phyloP scores from a whole-genome alignment of 2,797 vertebrate genomes.

The Phyllotis vaccarum region DNA sequence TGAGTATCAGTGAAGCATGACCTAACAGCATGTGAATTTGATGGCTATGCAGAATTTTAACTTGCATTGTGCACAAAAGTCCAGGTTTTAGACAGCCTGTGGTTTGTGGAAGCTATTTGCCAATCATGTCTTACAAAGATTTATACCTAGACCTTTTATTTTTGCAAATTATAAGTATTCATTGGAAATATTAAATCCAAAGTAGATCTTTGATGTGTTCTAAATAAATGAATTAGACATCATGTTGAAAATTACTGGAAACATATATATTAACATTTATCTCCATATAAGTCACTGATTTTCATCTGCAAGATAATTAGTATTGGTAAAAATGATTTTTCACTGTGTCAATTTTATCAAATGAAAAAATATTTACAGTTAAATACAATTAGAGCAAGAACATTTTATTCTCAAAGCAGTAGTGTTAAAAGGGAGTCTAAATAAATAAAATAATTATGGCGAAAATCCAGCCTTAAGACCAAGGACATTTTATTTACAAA shows the following conservation, averaged over 20 bases:
- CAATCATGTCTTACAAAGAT: not conserved
- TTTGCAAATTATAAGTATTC: not conserved
- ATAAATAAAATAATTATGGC: conserved; percentile 42
- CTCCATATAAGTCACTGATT: conserved; percentile 43
- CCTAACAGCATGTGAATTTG: not conserved
- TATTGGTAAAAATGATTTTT: conserved; percentile 7
- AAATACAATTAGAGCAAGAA: not conserved
- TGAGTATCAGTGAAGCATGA: not conserved
- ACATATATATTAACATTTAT: conserved; percentile 18
- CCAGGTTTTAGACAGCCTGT: not conserved
- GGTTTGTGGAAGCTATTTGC: not conserved
- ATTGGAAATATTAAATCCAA: not conserved
- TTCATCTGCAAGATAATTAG: conserved; percentile 38
- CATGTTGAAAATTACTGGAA: conserved; percentile 54
- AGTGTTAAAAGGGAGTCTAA: not conserved
- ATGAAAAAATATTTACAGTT: conserved; percentile 30
- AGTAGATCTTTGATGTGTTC: not conserved
- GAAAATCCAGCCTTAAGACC: not conserved
- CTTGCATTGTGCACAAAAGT: not conserved
- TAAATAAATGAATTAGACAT: conserved; percentile 18
- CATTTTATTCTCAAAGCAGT: conserved; percentile 31
- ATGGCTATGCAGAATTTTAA: not conserved
- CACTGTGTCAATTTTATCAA: conserved; percentile 19
- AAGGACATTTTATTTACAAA: conserved; percentile 40
- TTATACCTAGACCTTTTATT: not conserved